Percentiles rank a stretch among this genome's conserved stretches.
These are phyloP conservation scores for Calidris pygmaea DNA, from an alignment of 2,113 vertebrate species.

Conservation along the genomic window DNA sequence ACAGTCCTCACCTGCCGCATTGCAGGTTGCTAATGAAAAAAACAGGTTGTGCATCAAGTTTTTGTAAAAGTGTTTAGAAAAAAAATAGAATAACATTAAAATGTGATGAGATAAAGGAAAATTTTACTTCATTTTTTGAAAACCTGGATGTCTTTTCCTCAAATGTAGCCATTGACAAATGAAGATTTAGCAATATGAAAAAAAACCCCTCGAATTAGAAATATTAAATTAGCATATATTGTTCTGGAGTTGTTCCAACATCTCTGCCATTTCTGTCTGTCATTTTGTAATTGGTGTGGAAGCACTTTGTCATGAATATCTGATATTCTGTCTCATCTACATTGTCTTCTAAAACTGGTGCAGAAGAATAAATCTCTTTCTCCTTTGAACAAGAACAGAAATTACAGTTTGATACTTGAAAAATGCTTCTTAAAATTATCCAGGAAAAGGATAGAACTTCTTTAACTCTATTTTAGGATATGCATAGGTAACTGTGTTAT, in stretches of 20 bases:
- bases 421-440: not conserved
- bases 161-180: not conserved
- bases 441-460: not conserved
- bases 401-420: not conserved
- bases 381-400: not conserved
- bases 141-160: not conserved
- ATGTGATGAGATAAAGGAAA: not conserved
- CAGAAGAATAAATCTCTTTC: not conserved
- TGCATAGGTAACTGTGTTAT: not conserved
- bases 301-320: not conserved
- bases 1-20: not conserved
- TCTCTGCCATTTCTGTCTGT: not conserved
- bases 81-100: not conserved
- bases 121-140: not conserved
- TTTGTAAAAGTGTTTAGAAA: not conserved
- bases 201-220: not conserved
- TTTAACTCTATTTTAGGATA: not conserved
- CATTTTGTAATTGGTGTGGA: not conserved
- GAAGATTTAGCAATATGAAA: not conserved
- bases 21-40: not conserved
- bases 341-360: not conserved
- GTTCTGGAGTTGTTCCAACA: not conserved
- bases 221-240: not conserved
- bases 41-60: fast-evolving
- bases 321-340: not conserved